These are phyloP conservation scores for Ditula angustiorana DNA, from an alignment of 2,888 invertebrate genomes.

Conservation along the genomic window DNA sequence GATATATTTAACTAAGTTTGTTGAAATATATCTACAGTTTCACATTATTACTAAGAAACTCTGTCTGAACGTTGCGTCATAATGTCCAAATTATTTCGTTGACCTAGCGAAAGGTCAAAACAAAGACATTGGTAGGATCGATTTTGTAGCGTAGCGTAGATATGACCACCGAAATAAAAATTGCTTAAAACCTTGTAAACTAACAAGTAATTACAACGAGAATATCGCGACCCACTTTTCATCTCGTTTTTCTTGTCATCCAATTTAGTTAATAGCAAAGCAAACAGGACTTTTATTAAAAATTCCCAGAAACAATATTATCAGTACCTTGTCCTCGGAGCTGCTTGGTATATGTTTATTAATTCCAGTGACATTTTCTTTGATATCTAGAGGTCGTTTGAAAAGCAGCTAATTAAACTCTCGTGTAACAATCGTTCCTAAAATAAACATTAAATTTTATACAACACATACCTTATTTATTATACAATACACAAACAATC, in stretches of 20 bases:
- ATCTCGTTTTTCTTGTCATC: not conserved
- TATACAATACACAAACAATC: not conserved
- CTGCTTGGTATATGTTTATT: not conserved
- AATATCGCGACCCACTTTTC: not conserved
- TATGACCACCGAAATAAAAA: not conserved
- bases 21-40: not conserved
- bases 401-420: not conserved
- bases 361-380: slow-evolving; percentile 7
- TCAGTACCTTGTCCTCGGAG: not conserved
- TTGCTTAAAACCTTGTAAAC: too few species aligned
- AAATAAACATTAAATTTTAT: not conserved
- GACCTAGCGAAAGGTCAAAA: not conserved
- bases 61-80: not conserved
- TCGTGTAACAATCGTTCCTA: not conserved
- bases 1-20: not conserved
- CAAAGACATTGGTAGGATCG: not conserved
- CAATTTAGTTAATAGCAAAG: not conserved
- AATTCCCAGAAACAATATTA: not conserved
- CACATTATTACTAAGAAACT: too few species aligned
- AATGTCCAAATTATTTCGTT: not conserved
- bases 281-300: not conserved
- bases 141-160: not conserved
- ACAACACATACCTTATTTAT: not conserved
- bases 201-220: too few species aligned
- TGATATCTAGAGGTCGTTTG: slow-evolving; percentile 18